Base-by-base conservation (phyloP, 2,888 invertebrate species). In the Tuta absoluta region DNA sequence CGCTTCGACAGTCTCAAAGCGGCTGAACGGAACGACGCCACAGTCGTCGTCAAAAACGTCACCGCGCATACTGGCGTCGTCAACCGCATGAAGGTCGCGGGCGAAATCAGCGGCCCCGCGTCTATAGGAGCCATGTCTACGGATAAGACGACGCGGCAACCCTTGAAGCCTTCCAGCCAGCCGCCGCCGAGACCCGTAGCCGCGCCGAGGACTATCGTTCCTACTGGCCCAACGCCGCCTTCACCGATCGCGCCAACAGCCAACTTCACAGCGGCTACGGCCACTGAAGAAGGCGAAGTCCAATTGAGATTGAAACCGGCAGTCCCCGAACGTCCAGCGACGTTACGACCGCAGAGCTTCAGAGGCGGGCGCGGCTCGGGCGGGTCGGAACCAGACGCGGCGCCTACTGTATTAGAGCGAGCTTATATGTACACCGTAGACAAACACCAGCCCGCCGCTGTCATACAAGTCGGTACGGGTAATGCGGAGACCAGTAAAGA, bases 271-370 rank as follows among this genome's bases (percentile, higher is more conserved):
- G n/a, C 12, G 0, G 14, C 67, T 11, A 72, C 67, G 63, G 41
- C 66, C 8, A 67, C 76, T 17, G 80, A 79, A 24, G 84, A 84
- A 28, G 84, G 75, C 38, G 85, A 83, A 57, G 93, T 94, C 56
- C 92, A 92, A 76, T 80, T 94, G 69, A 91, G 94, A 28, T 89
- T 93, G 79, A 97, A 97, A 84, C 97, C 97, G 7, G 95, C 95
- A 62, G 94, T 97, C 71, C 97, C 97, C 61, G 96, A 96, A 82
- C 93, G 97, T 64, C 96, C 96, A 60, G 94, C 95, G 49, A 93
- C 94, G 57, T 87, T 95, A 66, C 92, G 93, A 21, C 93, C 93
- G 71, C 93, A 93, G 64, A 92, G 89, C 79, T 93, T 91, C 79
- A 85, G 92, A 67, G 89, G 82, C 64, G 80, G 86, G 62, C 84